Conservation (phyloP, 1,140 invertebrate genomes). For the Euura lappo region DNA sequence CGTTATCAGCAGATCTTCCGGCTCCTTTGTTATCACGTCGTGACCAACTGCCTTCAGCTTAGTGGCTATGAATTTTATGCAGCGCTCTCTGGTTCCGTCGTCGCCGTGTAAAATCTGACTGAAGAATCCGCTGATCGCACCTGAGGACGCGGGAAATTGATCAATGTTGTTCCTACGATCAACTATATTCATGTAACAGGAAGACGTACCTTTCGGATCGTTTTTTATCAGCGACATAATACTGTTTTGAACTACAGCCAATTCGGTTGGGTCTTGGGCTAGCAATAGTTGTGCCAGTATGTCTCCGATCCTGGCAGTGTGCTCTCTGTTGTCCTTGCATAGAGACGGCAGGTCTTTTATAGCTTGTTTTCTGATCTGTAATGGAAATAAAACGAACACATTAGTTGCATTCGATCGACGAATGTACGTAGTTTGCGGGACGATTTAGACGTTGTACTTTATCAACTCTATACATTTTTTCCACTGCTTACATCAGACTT, state of each 20-base stretch:
- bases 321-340: constrained; percentile 85
- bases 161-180: neutral
- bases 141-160: constrained; percentile 47
- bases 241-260: constrained; percentile 79
- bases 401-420: neutral
- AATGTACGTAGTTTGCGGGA: no score
- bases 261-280: constrained; percentile 81
- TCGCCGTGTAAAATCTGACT: constrained; percentile 83
- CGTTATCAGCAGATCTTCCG: constrained; percentile 83
- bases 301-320: constrained; percentile 88
- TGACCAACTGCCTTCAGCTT: constrained; percentile 83
- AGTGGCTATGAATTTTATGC: constrained; percentile 85
- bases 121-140: constrained; percentile 84
- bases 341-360: constrained; percentile 91
- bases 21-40: constrained; percentile 82
- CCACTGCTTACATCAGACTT: no score
- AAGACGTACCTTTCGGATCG: constrained; percentile 65
- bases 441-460: no score
- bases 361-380: constrained; percentile 92
- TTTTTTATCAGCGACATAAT: constrained; percentile 69
- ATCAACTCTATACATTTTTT: no score
- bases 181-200: no score
- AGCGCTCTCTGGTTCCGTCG: constrained; percentile 82
- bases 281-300: constrained; percentile 90
- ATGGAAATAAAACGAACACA: constrained; percentile 25